phyloP scores from a whole-genome alignment of 2,888 invertebrate genomes.

The Lucinisca nassula region DNA sequence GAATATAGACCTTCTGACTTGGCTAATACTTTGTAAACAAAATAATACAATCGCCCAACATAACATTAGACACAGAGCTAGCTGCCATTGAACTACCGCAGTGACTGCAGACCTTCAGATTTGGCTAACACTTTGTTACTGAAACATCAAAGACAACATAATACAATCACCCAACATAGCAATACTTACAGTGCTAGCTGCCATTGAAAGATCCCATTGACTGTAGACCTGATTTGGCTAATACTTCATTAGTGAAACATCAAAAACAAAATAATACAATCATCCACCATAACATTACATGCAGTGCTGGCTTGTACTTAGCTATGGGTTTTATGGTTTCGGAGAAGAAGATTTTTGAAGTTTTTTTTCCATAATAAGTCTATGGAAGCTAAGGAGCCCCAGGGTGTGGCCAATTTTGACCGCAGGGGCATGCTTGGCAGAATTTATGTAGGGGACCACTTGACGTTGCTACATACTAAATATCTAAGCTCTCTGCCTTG shows the following conservation, averaged over 20 bases:
- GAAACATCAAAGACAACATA: background rate
- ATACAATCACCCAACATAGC: constrained; percentile 80
- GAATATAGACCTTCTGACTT: constrained; percentile 86
- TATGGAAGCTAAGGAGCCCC: too few species aligned
- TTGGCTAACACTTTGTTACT: background rate
- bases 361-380: too few species aligned
- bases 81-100: constrained; percentile 83
- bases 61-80: constrained; percentile 85
- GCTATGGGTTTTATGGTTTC: too few species aligned
- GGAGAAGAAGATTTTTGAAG: too few species aligned
- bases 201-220: constrained; percentile 83
- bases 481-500: constrained; percentile 70
- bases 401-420: too few species aligned
- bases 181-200: constrained; percentile 85
- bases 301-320: too few species aligned
- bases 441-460: too few species aligned
- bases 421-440: too few species aligned
- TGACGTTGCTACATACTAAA: too few species aligned
- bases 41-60: constrained; percentile 87
- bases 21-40: too few species aligned
- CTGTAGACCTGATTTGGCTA: background rate
- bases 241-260: background rate
- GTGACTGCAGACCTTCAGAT: background rate
- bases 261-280: too few species aligned
- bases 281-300: too few species aligned